Base-by-base conservation (phyloP, 2,113 vertebrate genomes). In the Todiramphus saurophagus region DNA sequence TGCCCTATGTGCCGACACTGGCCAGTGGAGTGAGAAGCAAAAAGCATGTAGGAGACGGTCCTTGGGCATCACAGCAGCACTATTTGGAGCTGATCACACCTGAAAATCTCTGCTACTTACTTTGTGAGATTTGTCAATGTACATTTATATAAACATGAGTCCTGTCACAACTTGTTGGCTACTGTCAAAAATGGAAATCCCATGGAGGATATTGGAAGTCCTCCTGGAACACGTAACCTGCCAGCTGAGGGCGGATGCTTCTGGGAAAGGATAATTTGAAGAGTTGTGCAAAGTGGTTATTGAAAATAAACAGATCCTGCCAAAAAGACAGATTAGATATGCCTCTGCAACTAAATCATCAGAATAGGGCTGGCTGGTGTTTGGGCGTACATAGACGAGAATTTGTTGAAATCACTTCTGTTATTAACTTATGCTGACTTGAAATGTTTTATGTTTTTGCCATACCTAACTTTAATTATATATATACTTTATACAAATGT, bases 401-500 rank as follows among this genome's bases (percentile, higher is more conserved):
- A 82, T 83, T 92, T 27, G 7, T 60, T 77, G 60, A 94, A 91
- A 86, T 93, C 27, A 89, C 30, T 93, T 94, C 68, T 91, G 66
- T 68, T 91, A 59, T 91, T 89, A 91, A 87, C 24, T 87, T 84
- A 73, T 53, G 63, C 92, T 97, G 24, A 93, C 92, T 95, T 92
- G 87, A 96, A 96, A 91, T 95, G 72, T 85, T 96, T 92, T 72
- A 97, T 87, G 89, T 13, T 97, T 97, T 96, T 87, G 92, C 79
- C 95, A 77, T 93, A 96, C 86, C 87, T 94, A 94, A 83, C 48
- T 89, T 97, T 95, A 93, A 93, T 97, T 94, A 94, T 92, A 97
- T 63, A 96, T 93, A 94, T 93, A 94, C 97, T 97, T 97, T 97
- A 96, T 97, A 97, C 93, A 97, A 94, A 93, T 97, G 89, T 91